Evolutionary conservation across 2,797 vertebrate species (phyloP).

Genomic region (Pelodytes ibericus): DNA sequence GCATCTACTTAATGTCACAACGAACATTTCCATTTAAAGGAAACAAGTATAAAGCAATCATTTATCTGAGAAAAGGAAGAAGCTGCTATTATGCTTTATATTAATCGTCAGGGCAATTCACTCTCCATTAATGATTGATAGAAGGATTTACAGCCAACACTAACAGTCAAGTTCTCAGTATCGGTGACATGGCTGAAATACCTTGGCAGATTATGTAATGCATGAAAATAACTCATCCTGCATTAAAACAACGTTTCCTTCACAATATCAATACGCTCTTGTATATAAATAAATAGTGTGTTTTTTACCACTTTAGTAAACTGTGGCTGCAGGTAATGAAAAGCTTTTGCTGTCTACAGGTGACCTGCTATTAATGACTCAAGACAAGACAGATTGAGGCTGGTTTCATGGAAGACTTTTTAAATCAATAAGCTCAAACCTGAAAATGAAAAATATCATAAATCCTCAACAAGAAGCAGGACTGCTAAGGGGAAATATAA

Average conservation of each 20-base stretch:
- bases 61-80: too few species aligned
- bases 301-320: conserved; percentile 54
- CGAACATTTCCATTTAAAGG: too few species aligned
- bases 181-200: too few species aligned
- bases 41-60: too few species aligned
- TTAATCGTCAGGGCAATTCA: too few species aligned
- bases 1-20: too few species aligned
- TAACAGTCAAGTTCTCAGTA: too few species aligned
- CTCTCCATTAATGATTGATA: too few species aligned
- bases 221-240: conserved; percentile 15
- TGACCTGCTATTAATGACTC: conserved; percentile 61
- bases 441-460: conserved; percentile 60
- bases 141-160: too few species aligned
- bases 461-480: conserved; percentile 42
- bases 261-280: conserved; percentile 18
- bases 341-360: conserved; percentile 60
- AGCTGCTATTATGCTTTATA: too few species aligned
- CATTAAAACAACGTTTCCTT: conserved; percentile 24
- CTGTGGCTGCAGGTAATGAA: conserved; percentile 59
- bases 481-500: conserved; percentile 48
- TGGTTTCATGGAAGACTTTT: conserved; percentile 61
- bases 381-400: conserved; percentile 58
- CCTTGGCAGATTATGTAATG: neutral
- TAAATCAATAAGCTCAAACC: conserved; percentile 62
- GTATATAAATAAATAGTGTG: conserved; percentile 39